Conservation (phyloP, 2,797 vertebrate species). For the Xenopus petersii region DNA sequence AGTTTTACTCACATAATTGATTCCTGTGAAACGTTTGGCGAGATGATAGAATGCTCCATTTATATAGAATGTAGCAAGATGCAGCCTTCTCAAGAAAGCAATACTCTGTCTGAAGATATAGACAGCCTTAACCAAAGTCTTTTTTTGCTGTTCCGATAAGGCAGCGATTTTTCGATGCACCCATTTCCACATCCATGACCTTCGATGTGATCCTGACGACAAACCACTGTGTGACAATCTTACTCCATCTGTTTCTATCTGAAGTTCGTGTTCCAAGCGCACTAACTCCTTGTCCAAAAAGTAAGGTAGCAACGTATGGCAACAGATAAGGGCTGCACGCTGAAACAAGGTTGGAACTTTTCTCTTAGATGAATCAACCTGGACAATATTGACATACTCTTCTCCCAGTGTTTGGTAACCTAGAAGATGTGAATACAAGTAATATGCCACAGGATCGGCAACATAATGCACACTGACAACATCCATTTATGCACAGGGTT, state of each 20-base stretch:
- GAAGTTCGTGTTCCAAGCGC: conserved; percentile 81
- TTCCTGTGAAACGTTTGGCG: conserved; percentile 76
- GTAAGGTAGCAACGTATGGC: conserved; percentile 79
- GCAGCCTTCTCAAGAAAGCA: conserved; percentile 73
- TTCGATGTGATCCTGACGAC: not conserved
- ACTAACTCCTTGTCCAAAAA: conserved; percentile 79
- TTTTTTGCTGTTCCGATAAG: conserved; percentile 74
- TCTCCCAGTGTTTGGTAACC: conserved; percentile 94
- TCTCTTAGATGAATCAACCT: conserved; percentile 76
- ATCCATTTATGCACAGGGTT: not conserved
- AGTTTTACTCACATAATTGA: conserved; percentile 78
- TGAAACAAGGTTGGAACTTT: conserved; percentile 71
- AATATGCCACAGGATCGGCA: not conserved
- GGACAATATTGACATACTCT: conserved; percentile 85
- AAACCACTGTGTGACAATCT: conserved; percentile 38
- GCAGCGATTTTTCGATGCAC: conserved; percentile 52
- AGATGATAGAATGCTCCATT: conserved; percentile 82
- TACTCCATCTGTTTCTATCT: conserved; percentile 45
- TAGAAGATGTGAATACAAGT: conserved; percentile 48
- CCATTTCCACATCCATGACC: conserved; percentile 61
- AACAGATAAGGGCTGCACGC: conserved; percentile 66
- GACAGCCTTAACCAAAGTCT: conserved; percentile 54
- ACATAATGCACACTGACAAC: not conserved
- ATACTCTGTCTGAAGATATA: conserved; percentile 67
- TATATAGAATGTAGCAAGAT: conserved; percentile 84